A percentile compares a stretch with the other conserved stretches of the same genome.
phyloP scores from a whole-genome alignment of 2,888 invertebrate species.

The Phortica magna region DNA sequence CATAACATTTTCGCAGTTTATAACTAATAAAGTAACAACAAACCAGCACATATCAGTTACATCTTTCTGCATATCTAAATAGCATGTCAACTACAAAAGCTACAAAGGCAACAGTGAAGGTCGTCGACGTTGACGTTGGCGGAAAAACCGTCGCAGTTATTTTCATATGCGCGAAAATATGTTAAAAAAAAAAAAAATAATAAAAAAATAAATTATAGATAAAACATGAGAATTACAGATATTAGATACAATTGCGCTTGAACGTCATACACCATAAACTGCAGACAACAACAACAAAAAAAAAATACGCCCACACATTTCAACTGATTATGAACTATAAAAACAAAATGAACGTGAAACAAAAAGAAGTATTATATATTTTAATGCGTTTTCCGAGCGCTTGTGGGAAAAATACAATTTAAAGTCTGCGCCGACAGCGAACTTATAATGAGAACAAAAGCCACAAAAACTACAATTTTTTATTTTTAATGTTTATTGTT shows the following conservation, averaged over 20 bases:
- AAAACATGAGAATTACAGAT: not conserved
- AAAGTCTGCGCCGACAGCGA: constrained; percentile 3
- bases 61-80: not conserved
- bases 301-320: not conserved
- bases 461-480: not conserved
- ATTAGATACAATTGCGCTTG: not conserved
- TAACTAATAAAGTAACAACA: not conserved
- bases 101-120: not conserved
- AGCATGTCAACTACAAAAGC: not conserved
- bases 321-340: not conserved
- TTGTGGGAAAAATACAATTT: constrained; percentile 13
- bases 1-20: not conserved
- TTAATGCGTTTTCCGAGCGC: constrained; percentile 6
- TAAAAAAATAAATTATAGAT: not conserved
- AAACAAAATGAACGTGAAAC: not conserved
- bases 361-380: not conserved
- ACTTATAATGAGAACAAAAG: constrained; percentile 9
- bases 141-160: too few species aligned
- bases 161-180: too few species aligned
- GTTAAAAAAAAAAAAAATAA: not conserved
- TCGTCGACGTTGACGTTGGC: not conserved
- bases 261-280: not conserved
- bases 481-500: not conserved
- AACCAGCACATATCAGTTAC: not conserved
- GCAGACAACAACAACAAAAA: constrained; percentile 1